Base-by-base conservation (phyloP, 92 coral and sea anemone species). In the Metridium senile region DNA sequence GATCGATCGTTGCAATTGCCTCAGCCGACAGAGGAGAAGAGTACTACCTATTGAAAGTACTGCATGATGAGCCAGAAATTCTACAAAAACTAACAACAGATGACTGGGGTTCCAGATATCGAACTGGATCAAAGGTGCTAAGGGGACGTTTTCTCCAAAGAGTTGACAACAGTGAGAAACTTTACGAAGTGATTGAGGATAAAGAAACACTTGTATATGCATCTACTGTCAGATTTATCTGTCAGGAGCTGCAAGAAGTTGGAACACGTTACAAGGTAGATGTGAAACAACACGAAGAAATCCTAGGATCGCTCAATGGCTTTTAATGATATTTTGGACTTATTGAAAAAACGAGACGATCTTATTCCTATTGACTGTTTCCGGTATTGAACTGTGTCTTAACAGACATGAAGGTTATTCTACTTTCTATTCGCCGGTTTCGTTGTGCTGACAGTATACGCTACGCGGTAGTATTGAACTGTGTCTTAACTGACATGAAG, bases 61-160 rank as follows among this genome's bases (percentile, higher is more conserved):
- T 30, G 18, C 28, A 27, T 3, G 59, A 71, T 43, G 76, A 30
- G 4, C 20, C 59, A 49, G 76, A 71, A 28, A 47, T 26, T 2
- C 23, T 71, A 33, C 18, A 21, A 43, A 46, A 28, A 23, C 2
- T 30, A 9, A 8, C 29, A 9, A 74, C 33, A 21, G 76, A 49
- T 28, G 76, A 71, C 62, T 71, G 76, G 76, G 62, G 77, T 13
- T 22, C 72, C 11, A 72, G 23, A 33, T 72, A 72, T 31, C 29
- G 61, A 23, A 65, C 77, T 51, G 64, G 59, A 8, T 43, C 77
- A 25, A 54, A 11, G 77, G 66, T 72, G 34, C 26, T 28, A 21
- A 23, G 59, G 27, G 77, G 77, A 2, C 77, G 18, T 28, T 72
- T 72, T 61, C 30, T 72, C 1, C 62, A 49, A 23, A 72, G 34